phyloP scores from a whole-genome alignment of 1,140 invertebrate species.

The Wiebesia pumilae region DNA sequence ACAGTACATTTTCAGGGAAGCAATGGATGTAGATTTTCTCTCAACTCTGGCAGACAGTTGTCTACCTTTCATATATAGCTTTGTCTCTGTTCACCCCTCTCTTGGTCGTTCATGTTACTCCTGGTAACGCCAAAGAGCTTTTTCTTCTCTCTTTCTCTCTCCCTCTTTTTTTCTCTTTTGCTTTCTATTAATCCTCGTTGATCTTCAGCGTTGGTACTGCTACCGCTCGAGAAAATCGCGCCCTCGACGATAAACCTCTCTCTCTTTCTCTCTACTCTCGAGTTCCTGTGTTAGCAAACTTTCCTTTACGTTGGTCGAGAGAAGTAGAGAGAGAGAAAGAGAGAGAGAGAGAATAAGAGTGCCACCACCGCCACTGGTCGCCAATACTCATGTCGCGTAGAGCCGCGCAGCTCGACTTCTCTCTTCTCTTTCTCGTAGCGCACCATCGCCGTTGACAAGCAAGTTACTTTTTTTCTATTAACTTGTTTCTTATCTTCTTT shows the following conservation, averaged over 20 bases:
- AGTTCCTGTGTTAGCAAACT: not conserved
- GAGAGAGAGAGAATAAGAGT: constrained; percentile 65
- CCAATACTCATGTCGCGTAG: constrained; percentile 2
- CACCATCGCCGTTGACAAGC: constrained; percentile 23
- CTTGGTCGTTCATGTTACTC: not conserved
- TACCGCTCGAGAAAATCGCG: not conserved
- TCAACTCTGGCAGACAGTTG: not conserved
- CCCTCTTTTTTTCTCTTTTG: constrained; percentile 30
- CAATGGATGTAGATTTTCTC: not conserved
- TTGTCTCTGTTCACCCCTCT: not conserved
- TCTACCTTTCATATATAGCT: not conserved
- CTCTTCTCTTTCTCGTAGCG: constrained; percentile 21
- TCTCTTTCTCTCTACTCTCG: not conserved
- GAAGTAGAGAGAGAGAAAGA: constrained; percentile 30
- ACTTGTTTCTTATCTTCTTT: not conserved
- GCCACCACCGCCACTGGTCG: constrained; percentile 1
- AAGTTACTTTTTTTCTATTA: constrained; percentile 22
- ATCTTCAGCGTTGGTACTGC: not conserved
- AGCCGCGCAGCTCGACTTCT: constrained; percentile 19
- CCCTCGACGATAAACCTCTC: constrained; percentile 8
- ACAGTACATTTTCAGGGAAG: not conserved
- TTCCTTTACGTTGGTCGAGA: not conserved
- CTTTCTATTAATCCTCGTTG: constrained; percentile 42
- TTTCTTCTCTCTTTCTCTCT: constrained; percentile 2
- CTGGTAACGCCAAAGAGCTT: not conserved